These are phyloP conservation scores for Myotis lucifugus DNA, from an alignment of 2,113 vertebrate genomes.

Conservation along the genomic window DNA sequence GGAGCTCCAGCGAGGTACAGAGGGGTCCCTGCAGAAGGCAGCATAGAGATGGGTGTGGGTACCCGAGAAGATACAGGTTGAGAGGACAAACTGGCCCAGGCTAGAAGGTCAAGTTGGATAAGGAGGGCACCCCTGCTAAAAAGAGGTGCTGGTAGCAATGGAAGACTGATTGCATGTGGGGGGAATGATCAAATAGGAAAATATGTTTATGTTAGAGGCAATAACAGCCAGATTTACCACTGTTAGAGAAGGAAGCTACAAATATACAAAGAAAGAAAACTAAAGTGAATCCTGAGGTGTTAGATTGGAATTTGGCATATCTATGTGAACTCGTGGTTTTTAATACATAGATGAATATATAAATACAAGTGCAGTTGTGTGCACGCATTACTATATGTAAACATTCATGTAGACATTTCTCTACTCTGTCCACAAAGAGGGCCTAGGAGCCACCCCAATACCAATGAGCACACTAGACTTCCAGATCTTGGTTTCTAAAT, in stretches of 20 bases:
- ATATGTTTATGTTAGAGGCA: too few species aligned
- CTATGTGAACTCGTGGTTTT: neutral
- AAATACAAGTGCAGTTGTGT: neutral
- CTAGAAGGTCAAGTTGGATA: neutral
- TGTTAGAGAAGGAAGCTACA: neutral
- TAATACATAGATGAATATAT: neutral
- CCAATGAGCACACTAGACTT: neutral
- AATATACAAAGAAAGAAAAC: neutral
- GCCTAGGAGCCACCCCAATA: neutral
- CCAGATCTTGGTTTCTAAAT: neutral
- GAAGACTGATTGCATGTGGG: neutral
- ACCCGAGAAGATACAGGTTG: neutral
- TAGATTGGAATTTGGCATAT: neutral
- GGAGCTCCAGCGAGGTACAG: neutral
- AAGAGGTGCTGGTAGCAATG: neutral
- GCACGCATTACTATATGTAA: neutral
- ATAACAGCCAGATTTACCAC: neutral
- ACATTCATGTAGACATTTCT: neutral
- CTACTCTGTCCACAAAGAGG: neutral
- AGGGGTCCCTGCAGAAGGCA: neutral
- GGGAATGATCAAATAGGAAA: neutral
- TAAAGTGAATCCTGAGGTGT: neutral
- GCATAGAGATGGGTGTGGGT: accelerated
- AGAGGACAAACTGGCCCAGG: neutral
- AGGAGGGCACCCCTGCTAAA: neutral